Base-by-base conservation (phyloP, 2,797 vertebrate genomes). In the Sus cebifrons region DNA sequence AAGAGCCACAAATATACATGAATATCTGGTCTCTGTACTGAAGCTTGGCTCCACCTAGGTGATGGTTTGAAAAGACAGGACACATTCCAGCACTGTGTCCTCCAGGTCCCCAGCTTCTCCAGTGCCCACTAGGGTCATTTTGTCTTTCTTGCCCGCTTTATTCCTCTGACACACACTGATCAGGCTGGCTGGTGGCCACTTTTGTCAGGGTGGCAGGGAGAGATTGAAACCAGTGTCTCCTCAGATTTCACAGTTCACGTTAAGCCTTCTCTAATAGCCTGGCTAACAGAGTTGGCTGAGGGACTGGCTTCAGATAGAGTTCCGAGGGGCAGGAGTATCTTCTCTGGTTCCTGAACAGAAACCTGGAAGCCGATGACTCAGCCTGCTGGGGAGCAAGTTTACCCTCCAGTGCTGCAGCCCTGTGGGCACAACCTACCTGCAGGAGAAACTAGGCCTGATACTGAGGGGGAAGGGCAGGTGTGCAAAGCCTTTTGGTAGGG, bases 221-320 rank as follows among this genome's bases (percentile, higher is more conserved):
- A 98, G 98, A 98, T 98, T 98, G 98, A 98, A 98, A 97, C 91
- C 98, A 92, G 92, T 96, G 94, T 96, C 97, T 97, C 36, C 97
- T 98, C 97, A 94, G 97, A 96, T 98, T 97, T 98, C 98, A 98
- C 92, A 32, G 97, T 97, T 97, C 93, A 95, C 74, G 0, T 96
- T 97, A 94, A 96, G 84, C 96, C 94, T 92, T 95, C 96, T 98
- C 98, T 98, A 97, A 98, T 98, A 96, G 97, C 97, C 93, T 98
- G 81, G 86, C 97, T 98, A 96, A 98, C 96, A 97, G 97, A 96
- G 97, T 94, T 97, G 97, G 98, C 98, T 67, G 86, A 94, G 94
- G 95, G 96, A 97, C 91, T 94, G 86, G 77, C 96, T 97, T 96
- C 96, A 98, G 97, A 94, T 98, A 97, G 91, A 96, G 95, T 97